A percentile compares a stretch with the other conserved stretches of the same genome.
These are phyloP conservation scores for Melanostoma mellinum DNA, from an alignment of 2,888 invertebrate species.

Conservation along the genomic window DNA sequence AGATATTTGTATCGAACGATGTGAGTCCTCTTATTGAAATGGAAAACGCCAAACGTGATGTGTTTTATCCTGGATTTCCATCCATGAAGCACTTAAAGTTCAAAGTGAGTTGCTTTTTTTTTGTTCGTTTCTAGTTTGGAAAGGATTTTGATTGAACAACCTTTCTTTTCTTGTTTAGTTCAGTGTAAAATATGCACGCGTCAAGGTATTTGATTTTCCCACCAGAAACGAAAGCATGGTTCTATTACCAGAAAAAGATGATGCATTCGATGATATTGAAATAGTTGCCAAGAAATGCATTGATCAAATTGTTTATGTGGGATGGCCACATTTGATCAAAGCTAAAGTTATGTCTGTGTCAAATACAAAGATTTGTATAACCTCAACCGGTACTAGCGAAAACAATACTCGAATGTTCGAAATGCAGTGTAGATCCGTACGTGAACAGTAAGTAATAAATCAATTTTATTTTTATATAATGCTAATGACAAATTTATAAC, in stretches of 20 bases:
- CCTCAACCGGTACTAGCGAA: conserved; percentile 76
- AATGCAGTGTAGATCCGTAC: no score
- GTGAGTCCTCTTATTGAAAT: conserved; percentile 76
- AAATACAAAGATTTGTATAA: conserved; percentile 79
- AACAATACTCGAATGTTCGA: no score
- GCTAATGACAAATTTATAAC: conserved; percentile 53
- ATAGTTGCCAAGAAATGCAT: conserved; percentile 86
- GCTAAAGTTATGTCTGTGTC: conserved; percentile 85
- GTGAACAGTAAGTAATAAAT: no score
- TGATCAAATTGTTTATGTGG: conserved; percentile 90
- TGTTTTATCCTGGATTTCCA: conserved; percentile 94
- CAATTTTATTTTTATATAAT: conserved; percentile 75
- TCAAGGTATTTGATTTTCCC: conserved; percentile 94
- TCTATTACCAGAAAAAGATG: conserved; percentile 84
- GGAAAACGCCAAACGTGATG: conserved; percentile 75
- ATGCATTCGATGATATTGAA: conserved; percentile 79
- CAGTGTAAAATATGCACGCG: conserved; percentile 85
- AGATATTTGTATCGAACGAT: conserved; percentile 74
- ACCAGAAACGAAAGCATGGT: conserved; percentile 93
- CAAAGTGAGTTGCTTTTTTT: conserved; percentile 86
- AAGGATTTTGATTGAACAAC: not conserved
- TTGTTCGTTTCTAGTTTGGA: not conserved
- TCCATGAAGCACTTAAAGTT: conserved; percentile 93
- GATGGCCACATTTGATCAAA: conserved; percentile 96
- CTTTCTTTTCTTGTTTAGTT: conserved; percentile 83